Conservation (phyloP, 2,888 invertebrate species). For the Geotrupes spiniger region DNA sequence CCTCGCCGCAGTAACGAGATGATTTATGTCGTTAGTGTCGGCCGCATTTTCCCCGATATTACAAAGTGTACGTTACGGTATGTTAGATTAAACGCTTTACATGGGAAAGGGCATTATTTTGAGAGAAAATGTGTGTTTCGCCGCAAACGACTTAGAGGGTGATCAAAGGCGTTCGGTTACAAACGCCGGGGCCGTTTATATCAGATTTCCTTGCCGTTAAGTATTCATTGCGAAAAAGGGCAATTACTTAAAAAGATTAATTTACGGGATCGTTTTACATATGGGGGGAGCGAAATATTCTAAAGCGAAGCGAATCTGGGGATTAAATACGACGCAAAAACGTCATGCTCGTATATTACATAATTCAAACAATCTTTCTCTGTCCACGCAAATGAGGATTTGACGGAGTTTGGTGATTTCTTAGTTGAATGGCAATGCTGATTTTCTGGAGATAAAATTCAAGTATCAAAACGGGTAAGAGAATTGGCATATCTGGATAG, state of each 20-base stretch:
- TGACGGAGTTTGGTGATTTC: too few relatives aligned
- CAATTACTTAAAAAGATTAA: slow-evolving; percentile 3
- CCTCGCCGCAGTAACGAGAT: neutral
- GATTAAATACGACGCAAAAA: too few relatives aligned
- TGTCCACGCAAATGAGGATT: too few relatives aligned
- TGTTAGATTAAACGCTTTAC: neutral
- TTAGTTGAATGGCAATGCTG: too few relatives aligned
- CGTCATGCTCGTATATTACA: too few relatives aligned
- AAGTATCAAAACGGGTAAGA: too few relatives aligned
- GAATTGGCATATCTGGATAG: too few relatives aligned
- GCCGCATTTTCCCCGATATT: neutral
- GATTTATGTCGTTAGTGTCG: slow-evolving; percentile 5
- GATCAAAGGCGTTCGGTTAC: slow-evolving; percentile 14
- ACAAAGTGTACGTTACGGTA: neutral
- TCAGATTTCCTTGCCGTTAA: slow-evolving; percentile 7
- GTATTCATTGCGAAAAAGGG: slow-evolving; percentile 10
- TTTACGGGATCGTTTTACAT: slow-evolving; percentile 2
- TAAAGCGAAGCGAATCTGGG: too few relatives aligned
- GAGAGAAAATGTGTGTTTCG: neutral
- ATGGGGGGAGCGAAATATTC: too few relatives aligned
- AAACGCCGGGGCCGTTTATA: slow-evolving; percentile 1
- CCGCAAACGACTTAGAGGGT: slow-evolving; percentile 11
- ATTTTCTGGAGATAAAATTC: too few relatives aligned
- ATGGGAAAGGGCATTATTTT: neutral
- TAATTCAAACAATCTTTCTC: too few relatives aligned